These are phyloP conservation scores for Sabatieria punctata DNA, from an alignment of 2,888 invertebrate species.

Conservation along the genomic window DNA sequence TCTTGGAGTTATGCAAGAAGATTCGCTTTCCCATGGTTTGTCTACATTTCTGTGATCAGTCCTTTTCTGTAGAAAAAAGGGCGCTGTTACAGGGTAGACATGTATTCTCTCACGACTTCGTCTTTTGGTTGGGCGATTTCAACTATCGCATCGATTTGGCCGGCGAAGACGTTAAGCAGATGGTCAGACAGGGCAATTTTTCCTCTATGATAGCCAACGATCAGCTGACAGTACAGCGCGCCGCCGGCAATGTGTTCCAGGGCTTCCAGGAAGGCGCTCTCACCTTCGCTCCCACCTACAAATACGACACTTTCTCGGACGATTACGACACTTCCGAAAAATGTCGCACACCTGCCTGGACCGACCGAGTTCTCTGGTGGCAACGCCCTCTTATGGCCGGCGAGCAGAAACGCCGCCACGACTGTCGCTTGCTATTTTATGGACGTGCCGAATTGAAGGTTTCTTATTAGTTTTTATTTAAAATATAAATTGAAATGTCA, in stretches of 20 bases:
- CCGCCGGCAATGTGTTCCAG: conserved; percentile 46
- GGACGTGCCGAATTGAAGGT: conserved; percentile 86
- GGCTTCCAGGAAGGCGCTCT: conserved; percentile 82
- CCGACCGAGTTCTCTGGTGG: conserved; percentile 88
- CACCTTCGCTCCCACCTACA: conserved; percentile 86
- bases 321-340: conserved; percentile 99
- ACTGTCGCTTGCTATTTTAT: conserved; percentile 47
- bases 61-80: conserved; percentile 2
- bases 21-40: conserved; percentile 31
- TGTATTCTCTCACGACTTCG: conserved; percentile 83
- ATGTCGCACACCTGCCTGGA: conserved; percentile 90
- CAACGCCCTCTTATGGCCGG: conserved; percentile 33
- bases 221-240: conserved; percentile 51
- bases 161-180: conserved; percentile 73
- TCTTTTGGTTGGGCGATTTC: conserved; percentile 99
- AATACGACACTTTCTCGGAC: conserved; percentile 93
- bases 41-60: neutral
- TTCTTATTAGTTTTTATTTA: conserved; percentile 40
- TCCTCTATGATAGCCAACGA: conserved; percentile 61
- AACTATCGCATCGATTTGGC: conserved; percentile 93
- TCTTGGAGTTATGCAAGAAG: conserved; percentile 80
- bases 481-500: too few species aligned
- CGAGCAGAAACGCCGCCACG: neutral
- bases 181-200: conserved; percentile 56
- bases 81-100: conserved; percentile 49